A percentile compares a stretch with the other conserved stretches of the same genome.
phyloP scores from a whole-genome alignment of 2,888 invertebrate species.

The Terebella lapidaria region DNA sequence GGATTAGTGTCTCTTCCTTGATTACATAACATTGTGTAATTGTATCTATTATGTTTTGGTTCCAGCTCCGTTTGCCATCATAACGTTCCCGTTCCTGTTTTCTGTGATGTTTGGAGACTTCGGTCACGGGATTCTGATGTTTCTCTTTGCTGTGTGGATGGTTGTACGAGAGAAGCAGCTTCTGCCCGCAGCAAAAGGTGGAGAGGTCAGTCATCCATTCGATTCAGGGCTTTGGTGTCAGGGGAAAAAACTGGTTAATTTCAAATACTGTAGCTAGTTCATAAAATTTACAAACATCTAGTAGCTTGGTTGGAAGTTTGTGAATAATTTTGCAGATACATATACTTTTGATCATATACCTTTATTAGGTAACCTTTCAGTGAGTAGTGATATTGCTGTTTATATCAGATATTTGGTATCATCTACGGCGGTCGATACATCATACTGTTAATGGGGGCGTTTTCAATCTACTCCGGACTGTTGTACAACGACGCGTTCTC shows the following conservation, averaged over 20 bases:
- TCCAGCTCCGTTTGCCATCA: slow-evolving; percentile 89
- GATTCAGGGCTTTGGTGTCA: no score
- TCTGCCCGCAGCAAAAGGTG: slow-evolving; percentile 79
- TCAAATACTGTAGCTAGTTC: no score
- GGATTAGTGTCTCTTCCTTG: no score
- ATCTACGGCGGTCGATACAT: slow-evolving; percentile 98
- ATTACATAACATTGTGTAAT: no score
- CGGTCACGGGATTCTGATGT: slow-evolving; percentile 90
- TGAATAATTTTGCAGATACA: no score
- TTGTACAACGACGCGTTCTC: slow-evolving; percentile 98
- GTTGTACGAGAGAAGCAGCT: slow-evolving; percentile 88
- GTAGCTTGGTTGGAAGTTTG: no score
- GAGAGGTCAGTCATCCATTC: slow-evolving; percentile 78
- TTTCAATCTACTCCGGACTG: slow-evolving; percentile 96
- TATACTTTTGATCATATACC: no score
- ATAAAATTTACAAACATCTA: no score
- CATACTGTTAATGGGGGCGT: slow-evolving; percentile 91
- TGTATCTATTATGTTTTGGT: no score
- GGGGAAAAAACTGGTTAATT: no score
- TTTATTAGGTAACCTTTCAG: no score
- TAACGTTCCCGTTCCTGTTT: slow-evolving; percentile 96
- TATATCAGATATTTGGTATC: slow-evolving; percentile 85
- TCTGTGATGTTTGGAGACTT: slow-evolving; percentile 99
- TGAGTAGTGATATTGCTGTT: no score
- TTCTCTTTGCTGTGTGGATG: slow-evolving; percentile 89